Evolutionary conservation across 1,140 invertebrate genomes (phyloP), one percentile per base, ranked within the genome.

Genomic region (Meloidogyne chitwoodi): DNA sequence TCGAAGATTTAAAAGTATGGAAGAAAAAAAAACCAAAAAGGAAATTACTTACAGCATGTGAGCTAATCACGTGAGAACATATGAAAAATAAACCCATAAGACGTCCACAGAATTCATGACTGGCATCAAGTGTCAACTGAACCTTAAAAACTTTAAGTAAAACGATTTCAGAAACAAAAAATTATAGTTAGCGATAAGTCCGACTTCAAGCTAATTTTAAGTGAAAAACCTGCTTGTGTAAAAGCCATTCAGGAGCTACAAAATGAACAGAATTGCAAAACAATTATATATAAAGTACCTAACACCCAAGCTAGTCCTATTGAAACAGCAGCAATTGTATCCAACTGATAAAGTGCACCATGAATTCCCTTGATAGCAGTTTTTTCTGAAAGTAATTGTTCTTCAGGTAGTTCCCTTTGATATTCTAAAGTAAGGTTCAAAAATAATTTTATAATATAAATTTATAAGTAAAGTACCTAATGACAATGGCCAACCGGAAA

Each of bases 271-370:
- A n/a, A n/a, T n/a, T n/a, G n/a, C n/a, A n/a, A n/a, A n/a, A n/a
- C n/a, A n/a, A n/a, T n/a, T n/a, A n/a, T n/a, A n/a, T n/a, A n/a
- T n/a, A n/a, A n/a, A n/a, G n/a, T n/a, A n/a, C n/a, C n/a, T n/a
- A 80, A 69, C 14, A 86, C 71, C 85, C 85, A 86, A 3, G 84
- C 83, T 44, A 76, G 74, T 75, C 85, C 85, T 66, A 86, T 86
- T 31, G 76, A 67, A 56, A 86, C 82, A 10, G 85, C 83, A 16
- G 85, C 85, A 26, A 86, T 61, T 10, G 85, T 73, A 70, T 86
- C 85, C 26, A 86, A 38, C 68, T 86, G 85, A 71, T 87, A 86
- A 5, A 86, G 76, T 86, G 44, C 84, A 81, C 27, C 83, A 66
- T 41, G 31, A 38, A 65, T 83, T 81, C n/a, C 72, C 73, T 10